Percentiles rank a stretch among this genome's conserved stretches.
These are phyloP conservation scores for Pygoscelis adeliae DNA, from an alignment of 2,113 vertebrate genomes.

Conservation along the genomic window DNA sequence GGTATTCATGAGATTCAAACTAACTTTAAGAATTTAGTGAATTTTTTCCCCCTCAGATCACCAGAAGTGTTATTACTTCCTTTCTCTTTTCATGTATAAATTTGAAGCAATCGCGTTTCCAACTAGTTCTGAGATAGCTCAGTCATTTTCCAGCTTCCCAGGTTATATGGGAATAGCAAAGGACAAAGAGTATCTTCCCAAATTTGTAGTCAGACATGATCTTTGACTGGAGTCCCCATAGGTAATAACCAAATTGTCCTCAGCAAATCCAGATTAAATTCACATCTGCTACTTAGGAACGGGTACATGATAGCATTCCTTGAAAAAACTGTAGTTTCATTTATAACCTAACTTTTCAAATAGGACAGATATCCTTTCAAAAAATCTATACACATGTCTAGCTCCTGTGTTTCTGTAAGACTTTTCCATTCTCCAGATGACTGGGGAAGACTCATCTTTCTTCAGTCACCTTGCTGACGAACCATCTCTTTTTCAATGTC, in stretches of 20 bases:
- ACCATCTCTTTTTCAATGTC: not conserved
- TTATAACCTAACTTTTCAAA: not conserved
- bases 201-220: not conserved
- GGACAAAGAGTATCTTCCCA: not conserved
- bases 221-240: not conserved
- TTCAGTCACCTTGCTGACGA: not conserved
- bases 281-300: not conserved
- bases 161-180: not conserved
- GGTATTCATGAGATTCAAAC: conserved; percentile 11
- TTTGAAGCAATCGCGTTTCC: not conserved
- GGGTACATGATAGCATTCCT: not conserved
- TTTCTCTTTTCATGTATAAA: not conserved
- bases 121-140: not conserved
- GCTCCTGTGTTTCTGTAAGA: not conserved
- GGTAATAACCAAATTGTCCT: not conserved
- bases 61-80: not conserved
- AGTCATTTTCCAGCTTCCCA: not conserved
- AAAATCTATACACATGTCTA: not conserved
- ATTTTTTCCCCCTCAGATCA: not conserved
- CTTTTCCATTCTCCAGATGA: not conserved
- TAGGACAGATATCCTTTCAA: not conserved
- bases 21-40: not conserved
- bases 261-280: not conserved
- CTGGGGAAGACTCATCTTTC: not conserved
- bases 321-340: not conserved